Evolutionary conservation across 2,888 invertebrate genomes (phyloP).

Genomic region (Limnephilus lunatus): DNA sequence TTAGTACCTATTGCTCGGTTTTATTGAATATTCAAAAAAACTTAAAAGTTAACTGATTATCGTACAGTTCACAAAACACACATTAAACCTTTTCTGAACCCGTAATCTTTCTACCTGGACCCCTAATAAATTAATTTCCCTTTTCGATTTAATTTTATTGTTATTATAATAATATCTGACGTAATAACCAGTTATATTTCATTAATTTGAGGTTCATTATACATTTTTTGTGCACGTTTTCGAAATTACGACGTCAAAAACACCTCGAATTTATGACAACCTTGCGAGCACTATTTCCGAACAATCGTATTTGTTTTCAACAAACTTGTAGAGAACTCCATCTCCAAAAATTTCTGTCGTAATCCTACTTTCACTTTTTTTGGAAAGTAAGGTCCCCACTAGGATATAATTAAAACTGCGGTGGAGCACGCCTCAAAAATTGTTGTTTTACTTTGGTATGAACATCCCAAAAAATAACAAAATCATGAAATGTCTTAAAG

Average conservation of each 20-base stretch:
- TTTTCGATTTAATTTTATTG: conserved; percentile 59
- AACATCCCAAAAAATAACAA: no score
- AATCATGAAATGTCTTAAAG: no score
- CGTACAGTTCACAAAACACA: not conserved
- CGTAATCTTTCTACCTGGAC: conserved; percentile 56
- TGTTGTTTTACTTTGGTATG: no score
- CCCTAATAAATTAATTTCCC: conserved; percentile 46
- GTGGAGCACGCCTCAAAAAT: no score
- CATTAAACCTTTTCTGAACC: not conserved
- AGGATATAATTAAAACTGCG: no score
- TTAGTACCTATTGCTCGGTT: not conserved
- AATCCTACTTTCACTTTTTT: not conserved
- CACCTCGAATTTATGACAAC: not conserved
- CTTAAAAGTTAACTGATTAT: not conserved
- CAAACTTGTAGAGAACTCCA: not conserved
- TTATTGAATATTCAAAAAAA: not conserved
- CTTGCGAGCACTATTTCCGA: conserved; percentile 14
- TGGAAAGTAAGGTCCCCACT: not conserved
- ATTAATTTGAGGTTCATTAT: conserved; percentile 59
- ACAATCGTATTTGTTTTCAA: not conserved
- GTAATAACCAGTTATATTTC: conserved; percentile 65
- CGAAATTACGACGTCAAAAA: conserved; percentile 52
- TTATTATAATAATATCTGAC: conserved; percentile 56
- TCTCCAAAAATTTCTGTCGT: not conserved
- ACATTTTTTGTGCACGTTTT: conserved; percentile 56